These are phyloP conservation scores for Drosophila longiperda DNA, from an alignment of 2,888 invertebrate species.

Conservation along the genomic window DNA sequence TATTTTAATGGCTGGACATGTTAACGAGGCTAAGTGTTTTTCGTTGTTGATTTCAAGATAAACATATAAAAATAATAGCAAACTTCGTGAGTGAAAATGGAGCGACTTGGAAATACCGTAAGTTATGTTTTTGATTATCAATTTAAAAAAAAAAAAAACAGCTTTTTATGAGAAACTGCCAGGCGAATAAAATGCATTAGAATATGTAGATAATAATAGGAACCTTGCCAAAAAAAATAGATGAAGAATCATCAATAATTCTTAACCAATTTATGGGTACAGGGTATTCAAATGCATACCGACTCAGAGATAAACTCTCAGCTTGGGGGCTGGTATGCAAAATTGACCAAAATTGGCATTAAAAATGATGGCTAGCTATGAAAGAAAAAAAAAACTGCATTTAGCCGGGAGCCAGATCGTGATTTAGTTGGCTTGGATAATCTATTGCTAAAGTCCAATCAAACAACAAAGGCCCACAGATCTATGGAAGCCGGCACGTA, in stretches of 20 bases:
- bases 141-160: neutral
- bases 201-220: neutral
- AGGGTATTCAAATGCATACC: conserved; percentile 29
- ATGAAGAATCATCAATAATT: neutral
- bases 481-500: conserved; percentile 65
- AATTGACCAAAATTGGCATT: conserved; percentile 62
- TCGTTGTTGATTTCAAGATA: conserved; percentile 69
- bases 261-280: neutral
- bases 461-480: conserved; percentile 38
- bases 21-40: conserved; percentile 80
- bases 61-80: conserved; percentile 29
- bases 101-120: conserved; percentile 20
- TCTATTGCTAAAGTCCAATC: conserved; percentile 43
- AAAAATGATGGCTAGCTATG: conserved; percentile 41
- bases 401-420: conserved; percentile 67
- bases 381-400: conserved; percentile 27
- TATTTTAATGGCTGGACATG: conserved; percentile 67
- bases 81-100: neutral
- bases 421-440: conserved; percentile 57
- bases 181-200: neutral
- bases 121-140: neutral
- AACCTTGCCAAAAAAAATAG: neutral
- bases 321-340: conserved; percentile 53
- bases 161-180: neutral
- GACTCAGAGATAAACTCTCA: conserved; percentile 1